Percentiles rank a stretch among this genome's conserved stretches.
Conservation (phyloP, 2,888 invertebrate species). For the Andrena camellia region DNA sequence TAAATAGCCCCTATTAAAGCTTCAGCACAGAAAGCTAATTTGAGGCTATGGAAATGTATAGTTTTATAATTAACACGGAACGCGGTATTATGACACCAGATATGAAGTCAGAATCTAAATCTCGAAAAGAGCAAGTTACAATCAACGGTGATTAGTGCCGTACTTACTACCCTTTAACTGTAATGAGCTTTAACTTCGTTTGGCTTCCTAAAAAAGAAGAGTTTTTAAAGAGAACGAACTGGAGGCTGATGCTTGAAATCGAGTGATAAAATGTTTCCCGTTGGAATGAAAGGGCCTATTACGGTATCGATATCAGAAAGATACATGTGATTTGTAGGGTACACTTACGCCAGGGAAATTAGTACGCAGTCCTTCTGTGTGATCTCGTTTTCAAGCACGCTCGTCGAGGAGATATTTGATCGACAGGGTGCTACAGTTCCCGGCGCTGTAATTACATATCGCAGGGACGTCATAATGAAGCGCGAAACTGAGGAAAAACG, state of each 20-base stretch:
- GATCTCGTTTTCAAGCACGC: slow-evolving; percentile 6
- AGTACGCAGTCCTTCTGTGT: background rate
- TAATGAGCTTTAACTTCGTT: background rate
- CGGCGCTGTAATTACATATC: slow-evolving; percentile 20
- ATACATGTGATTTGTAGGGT: background rate
- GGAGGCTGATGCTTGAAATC: background rate
- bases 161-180: background rate
- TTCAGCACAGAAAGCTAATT: background rate
- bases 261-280: too few relatives aligned
- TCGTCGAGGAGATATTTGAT: slow-evolving; percentile 19
- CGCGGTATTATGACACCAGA: background rate
- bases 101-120: background rate
- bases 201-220: too few relatives aligned
- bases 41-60: background rate
- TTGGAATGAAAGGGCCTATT: background rate
- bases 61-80: background rate
- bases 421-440: slow-evolving; percentile 10
- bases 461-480: slow-evolving; percentile 30
- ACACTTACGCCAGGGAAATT: slow-evolving; percentile 30
- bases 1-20: background rate
- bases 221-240: background rate
- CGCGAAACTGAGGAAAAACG: slow-evolving; percentile 25
- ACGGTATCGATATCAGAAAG: background rate
- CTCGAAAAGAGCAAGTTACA: background rate
- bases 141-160: slow-evolving; percentile 2